Conservation (phyloP, 2,113 vertebrate species). For the Lanius collurio region DNA sequence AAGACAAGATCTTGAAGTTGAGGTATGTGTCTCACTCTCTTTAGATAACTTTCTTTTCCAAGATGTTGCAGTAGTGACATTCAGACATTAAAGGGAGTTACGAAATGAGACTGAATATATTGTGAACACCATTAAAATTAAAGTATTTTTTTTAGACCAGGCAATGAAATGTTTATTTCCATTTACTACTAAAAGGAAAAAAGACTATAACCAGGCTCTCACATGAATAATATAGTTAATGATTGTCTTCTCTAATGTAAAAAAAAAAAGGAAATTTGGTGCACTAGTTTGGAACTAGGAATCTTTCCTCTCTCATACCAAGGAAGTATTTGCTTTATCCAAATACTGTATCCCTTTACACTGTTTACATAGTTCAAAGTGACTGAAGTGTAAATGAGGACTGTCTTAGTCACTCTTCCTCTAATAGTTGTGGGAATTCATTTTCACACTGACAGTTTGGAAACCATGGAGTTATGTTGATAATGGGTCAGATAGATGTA, state of each 20-base stretch:
- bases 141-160: not conserved
- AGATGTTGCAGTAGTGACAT: not conserved
- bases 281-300: not conserved
- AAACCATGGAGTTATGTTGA: not conserved
- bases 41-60: not conserved
- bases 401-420: not conserved
- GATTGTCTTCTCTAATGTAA: not conserved
- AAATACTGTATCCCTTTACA: not conserved
- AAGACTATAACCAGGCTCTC: not conserved
- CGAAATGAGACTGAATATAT: not conserved
- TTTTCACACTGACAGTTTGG: not conserved
- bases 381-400: not conserved
- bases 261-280: not conserved
- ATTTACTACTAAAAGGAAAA: not conserved
- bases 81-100: not conserved
- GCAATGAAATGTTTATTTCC: not conserved
- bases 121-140: not conserved
- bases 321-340: not conserved
- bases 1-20: conserved; percentile 88
- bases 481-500: not conserved
- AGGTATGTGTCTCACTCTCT: conserved; percentile 75
- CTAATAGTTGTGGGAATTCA: not conserved
- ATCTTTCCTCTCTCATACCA: not conserved
- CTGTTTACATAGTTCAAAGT: not conserved
- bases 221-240: not conserved